A percentile compares a stretch with the other conserved stretches of the same genome.
Conservation (phyloP, 2,113 vertebrate genomes). For the Dicentrarchus labrax region DNA sequence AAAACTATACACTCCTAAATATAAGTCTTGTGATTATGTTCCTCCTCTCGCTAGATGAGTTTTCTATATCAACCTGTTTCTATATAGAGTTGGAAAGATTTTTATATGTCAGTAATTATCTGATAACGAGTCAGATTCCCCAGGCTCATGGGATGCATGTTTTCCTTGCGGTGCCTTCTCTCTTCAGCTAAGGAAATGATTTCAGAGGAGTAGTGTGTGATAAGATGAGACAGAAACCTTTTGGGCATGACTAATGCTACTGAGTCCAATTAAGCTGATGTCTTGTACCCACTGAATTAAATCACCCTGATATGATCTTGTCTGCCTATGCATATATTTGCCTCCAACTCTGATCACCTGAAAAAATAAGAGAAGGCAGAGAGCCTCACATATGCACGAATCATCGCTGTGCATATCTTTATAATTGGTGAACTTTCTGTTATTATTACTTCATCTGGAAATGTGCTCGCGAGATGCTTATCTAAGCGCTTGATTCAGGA, state of each 20-base stretch:
- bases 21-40: slow-evolving; percentile 7
- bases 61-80: slow-evolving; percentile 15
- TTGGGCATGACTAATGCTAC: slow-evolving; percentile 75
- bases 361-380: slow-evolving; percentile 43
- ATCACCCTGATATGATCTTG: slow-evolving; percentile 75
- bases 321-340: slow-evolving; percentile 73
- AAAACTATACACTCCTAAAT: not conserved
- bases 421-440: slow-evolving; percentile 5
- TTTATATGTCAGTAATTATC: slow-evolving; percentile 43
- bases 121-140: slow-evolving; percentile 52
- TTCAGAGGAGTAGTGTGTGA: slow-evolving; percentile 60
- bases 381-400: slow-evolving; percentile 12
- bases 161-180: slow-evolving; percentile 40
- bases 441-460: slow-evolving; percentile 17
- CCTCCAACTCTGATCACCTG: slow-evolving; percentile 64
- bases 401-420: not conserved
- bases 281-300: slow-evolving; percentile 69
- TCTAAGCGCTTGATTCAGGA: slow-evolving; percentile 9
- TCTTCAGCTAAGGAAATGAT: slow-evolving; percentile 54
- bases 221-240: slow-evolving; percentile 72
- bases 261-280: slow-evolving; percentile 79
- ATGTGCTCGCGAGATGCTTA: slow-evolving; percentile 5
- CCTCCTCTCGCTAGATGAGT: not conserved
- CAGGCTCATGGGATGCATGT: slow-evolving; percentile 24
- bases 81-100: slow-evolving; percentile 22